These are phyloP conservation scores for Euzetes globulus DNA, from an alignment of 2,888 invertebrate genomes.

Conservation along the genomic window DNA sequence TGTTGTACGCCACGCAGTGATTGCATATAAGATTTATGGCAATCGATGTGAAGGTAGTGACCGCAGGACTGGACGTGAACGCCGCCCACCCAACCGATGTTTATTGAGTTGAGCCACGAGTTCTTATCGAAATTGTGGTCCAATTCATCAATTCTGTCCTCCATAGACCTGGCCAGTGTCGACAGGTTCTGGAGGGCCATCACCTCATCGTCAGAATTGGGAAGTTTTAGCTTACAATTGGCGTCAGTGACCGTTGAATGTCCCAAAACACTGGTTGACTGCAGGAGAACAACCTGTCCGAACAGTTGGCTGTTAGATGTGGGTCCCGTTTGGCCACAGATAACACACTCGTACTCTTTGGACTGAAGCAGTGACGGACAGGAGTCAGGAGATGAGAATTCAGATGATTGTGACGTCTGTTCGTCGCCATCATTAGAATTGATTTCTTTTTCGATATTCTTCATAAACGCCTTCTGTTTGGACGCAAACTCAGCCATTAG, in stretches of 20 bases:
- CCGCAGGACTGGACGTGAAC: constrained; percentile 92
- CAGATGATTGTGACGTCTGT: not conserved
- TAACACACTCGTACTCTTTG: constrained; percentile 86
- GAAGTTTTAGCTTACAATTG: not conserved
- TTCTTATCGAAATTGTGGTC: constrained; percentile 67
- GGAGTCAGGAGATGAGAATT: not conserved
- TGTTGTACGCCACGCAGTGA: constrained; percentile 57
- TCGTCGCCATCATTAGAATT: not conserved
- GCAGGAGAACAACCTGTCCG: constrained; percentile 78
- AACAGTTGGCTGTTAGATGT: constrained; percentile 75
- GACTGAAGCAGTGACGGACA: constrained; percentile 5
- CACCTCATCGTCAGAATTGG: constrained; percentile 26
- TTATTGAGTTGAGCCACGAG: constrained; percentile 70
- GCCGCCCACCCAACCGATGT: constrained; percentile 80
- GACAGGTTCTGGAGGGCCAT: not conserved
- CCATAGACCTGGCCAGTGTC: constrained; percentile 54
- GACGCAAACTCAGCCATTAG: constrained; percentile 88
- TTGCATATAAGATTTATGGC: constrained; percentile 80
- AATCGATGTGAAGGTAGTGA: constrained; percentile 90
- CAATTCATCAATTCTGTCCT: constrained; percentile 66
- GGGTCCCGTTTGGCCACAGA: constrained; percentile 82
- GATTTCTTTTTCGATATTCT: constrained; percentile 50
- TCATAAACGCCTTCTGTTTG: constrained; percentile 83
- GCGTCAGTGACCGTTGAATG: constrained; percentile 21
- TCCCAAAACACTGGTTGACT: constrained; percentile 63